Percentiles rank a stretch among this genome's conserved stretches.
These are phyloP conservation scores for Acrobasis suavella DNA, from an alignment of 2,888 invertebrate species.

Conservation along the genomic window DNA sequence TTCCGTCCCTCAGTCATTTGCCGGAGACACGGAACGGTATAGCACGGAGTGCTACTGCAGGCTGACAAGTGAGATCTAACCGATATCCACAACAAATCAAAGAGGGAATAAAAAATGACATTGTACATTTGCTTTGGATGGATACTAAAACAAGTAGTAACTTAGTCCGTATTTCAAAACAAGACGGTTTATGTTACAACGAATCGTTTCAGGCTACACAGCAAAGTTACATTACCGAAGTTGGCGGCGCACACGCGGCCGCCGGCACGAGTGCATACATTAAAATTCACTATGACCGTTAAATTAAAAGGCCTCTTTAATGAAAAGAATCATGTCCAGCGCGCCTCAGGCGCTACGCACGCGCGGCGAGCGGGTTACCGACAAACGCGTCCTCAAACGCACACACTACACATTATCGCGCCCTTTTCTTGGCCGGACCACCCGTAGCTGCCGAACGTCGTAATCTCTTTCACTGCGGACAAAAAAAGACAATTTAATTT, in stretches of 20 bases:
- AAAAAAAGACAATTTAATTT: constrained; percentile 30
- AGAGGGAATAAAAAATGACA: no score
- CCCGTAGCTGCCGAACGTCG: constrained; percentile 70
- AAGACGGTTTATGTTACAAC: constrained; percentile 41
- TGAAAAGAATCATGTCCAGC: constrained; percentile 39
- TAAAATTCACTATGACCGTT: constrained; percentile 33
- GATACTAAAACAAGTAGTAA: no score
- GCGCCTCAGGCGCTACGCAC: constrained; percentile 23
- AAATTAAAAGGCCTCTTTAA: constrained; percentile 54
- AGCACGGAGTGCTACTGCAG: no score
- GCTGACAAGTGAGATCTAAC: no score
- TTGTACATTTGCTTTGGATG: no score
- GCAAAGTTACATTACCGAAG: constrained; percentile 49
- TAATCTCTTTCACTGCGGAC: constrained; percentile 73
- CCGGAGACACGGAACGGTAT: no score
- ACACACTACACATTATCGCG: constrained; percentile 56
- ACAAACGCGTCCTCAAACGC: constrained; percentile 37
- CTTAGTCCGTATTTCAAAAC: no score
- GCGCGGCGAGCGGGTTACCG: constrained; percentile 24
- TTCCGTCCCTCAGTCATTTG: no score
- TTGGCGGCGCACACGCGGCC: constrained; percentile 20
- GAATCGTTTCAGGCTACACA: constrained; percentile 40
- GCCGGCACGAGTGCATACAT: constrained; percentile 4
- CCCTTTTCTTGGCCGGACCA: constrained; percentile 66
- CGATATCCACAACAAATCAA: no score